Base-by-base conservation (phyloP, 1,140 invertebrate species). In the Anadara kagoshimensis region DNA sequence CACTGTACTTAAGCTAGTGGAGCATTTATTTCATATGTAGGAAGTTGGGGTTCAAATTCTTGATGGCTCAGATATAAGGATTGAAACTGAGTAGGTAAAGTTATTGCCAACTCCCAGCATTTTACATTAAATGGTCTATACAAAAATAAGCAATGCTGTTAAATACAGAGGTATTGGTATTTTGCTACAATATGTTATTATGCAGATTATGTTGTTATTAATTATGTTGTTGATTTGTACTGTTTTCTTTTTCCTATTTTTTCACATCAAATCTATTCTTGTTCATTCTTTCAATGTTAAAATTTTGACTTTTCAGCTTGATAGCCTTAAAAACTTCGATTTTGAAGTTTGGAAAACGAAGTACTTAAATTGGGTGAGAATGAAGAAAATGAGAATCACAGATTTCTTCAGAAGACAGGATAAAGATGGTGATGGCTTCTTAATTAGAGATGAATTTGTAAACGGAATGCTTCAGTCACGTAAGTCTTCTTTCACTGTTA, bases 341-440 rank as follows among this genome's bases (percentile, higher is more conserved):
- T 99, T 98, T 95, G 97, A 99, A 87, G 95, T 98, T 83, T 99
- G 98, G 98, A 94, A 98, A 79, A 73, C 81, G 47, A 77, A 97
- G 93, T 99, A 99, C 93, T 91, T 99, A 78, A 97, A 97, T 86
- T 99, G 98, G 94, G 98, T 99, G 94, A 98, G 99, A 87, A 95
- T 98, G 90, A 99, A 99, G 91, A 99, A 99, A 90, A 97, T 97
- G 49, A 92, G 98, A 54, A 92, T 99, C 59, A 99, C 97, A 66
- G 98, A 99, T 91, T 92, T 99, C 80, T 99, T 99, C 93, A 93
- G 98, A 63, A 96, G 98, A 89, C 98, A 99, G 93, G 98, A 99
- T 89, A 97, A 97, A 87, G 96, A 98, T 87, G 98, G 98, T 85
- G 97, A 99, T 91, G 97, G 97, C 47, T 92, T 96, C 58, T 95